A percentile compares a stretch with the other conserved stretches of the same genome.
Evolutionary conservation across 2,888 invertebrate species (phyloP).

Genomic region (Luperina nickerlii): DNA sequence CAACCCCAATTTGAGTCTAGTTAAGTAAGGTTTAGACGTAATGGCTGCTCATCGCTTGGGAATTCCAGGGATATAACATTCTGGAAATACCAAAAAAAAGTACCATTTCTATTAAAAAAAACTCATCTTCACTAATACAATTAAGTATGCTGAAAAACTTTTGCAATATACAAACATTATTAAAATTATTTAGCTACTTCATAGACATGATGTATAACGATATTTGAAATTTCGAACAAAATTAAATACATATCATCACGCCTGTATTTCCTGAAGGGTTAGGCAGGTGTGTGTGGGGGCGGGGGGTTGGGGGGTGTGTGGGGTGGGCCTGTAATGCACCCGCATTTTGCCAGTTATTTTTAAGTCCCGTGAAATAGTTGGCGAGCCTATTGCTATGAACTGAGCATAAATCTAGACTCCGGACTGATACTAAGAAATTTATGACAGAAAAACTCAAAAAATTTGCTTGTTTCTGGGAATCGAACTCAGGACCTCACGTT

Average conservation of each 20-base stretch:
- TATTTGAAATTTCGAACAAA: no score
- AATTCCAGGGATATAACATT: background rate
- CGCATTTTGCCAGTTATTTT: no score
- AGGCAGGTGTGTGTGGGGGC: no score
- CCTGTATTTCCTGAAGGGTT: background rate
- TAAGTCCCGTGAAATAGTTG: no score
- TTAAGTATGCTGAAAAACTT: background rate
- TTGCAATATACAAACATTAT: background rate
- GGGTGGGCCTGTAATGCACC: no score
- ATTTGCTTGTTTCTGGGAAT: background rate
- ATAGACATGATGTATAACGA: no score
- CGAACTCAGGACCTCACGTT: background rate
- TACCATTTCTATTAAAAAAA: background rate
- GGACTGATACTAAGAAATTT: no score
- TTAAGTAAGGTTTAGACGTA: background rate
- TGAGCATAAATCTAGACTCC: no score
- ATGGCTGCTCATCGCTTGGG: background rate
- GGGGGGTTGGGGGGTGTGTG: no score
- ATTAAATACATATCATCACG: background rate
- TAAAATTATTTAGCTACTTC: background rate
- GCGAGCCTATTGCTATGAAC: no score
- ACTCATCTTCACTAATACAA: background rate
- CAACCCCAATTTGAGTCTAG: background rate
- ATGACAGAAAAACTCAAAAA: no score
- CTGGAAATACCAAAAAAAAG: background rate